Evolutionary conservation across 2,797 vertebrate species (phyloP).

Genomic region (Helarctos malayanus): DNA sequence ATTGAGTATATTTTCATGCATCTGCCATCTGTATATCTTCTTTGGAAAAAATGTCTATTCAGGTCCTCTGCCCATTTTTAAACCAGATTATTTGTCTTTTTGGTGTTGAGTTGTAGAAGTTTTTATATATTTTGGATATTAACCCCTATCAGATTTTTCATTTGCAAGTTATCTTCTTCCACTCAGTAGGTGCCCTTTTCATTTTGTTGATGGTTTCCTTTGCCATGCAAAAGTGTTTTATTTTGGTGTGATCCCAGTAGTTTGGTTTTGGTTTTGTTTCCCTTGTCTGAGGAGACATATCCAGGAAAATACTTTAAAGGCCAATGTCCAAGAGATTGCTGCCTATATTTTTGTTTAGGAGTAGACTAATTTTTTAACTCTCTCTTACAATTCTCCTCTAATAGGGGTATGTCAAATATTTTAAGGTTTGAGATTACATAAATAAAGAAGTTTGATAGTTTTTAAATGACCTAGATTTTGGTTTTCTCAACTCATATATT

Average conservation of each 20-base stretch:
- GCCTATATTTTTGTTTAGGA: background rate
- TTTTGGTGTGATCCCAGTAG: background rate
- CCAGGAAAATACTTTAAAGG: background rate
- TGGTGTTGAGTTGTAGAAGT: background rate
- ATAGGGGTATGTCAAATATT: background rate
- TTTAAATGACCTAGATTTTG: background rate
- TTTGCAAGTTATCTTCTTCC: background rate
- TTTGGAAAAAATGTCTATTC: background rate
- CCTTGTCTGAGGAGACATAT: background rate
- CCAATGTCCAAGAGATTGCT: background rate
- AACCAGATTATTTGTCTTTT: background rate
- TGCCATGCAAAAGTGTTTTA: background rate
- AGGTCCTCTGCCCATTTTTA: background rate
- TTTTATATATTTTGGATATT: background rate
- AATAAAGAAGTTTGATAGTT: background rate
- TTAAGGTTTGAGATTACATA: background rate
- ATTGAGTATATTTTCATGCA: background rate
- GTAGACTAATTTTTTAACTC: background rate
- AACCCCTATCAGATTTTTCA: background rate
- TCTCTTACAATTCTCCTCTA: slow-evolving; percentile 6
- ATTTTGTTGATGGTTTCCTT: background rate
- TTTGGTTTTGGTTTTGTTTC: background rate
- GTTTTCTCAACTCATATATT: background rate
- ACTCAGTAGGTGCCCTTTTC: background rate
- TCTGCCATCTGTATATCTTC: background rate